Evolutionary conservation across 2,888 invertebrate genomes (phyloP).

Genomic region (Lathronympha strigana): DNA sequence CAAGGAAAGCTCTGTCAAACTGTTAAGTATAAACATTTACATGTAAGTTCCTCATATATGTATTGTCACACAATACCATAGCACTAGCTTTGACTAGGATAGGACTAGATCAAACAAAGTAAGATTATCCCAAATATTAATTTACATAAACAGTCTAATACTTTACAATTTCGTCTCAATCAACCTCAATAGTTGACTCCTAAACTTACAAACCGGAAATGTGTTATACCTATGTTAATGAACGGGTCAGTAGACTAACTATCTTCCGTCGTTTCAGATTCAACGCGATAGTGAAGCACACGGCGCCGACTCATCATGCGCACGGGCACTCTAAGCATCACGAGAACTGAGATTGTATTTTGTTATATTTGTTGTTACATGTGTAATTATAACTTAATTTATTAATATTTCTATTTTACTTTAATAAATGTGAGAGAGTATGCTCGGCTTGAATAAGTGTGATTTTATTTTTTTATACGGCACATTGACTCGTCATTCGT

Average conservation of each 20-base stretch:
- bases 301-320: constrained; percentile 74
- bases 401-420: constrained; percentile 45
- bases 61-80: no score
- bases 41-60: no score
- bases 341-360: constrained; percentile 56
- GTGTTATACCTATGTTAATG: neutral
- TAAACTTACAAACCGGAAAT: neutral
- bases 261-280: constrained; percentile 68
- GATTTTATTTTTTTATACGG: neutral
- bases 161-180: no score
- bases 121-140: no score
- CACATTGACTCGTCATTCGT: no score
- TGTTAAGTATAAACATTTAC: no score
- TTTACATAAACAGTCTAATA: no score
- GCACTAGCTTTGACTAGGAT: no score
- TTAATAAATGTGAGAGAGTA: neutral
- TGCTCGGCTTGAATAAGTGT: neutral
- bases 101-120: no score
- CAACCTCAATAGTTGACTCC: neutral
- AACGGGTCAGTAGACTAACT: constrained; percentile 8
- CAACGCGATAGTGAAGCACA: constrained; percentile 84
- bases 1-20: no score
- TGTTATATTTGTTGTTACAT: constrained; percentile 69
- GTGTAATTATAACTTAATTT: constrained; percentile 59
- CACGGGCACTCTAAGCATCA: constrained; percentile 71